Conservation (phyloP, 1,140 invertebrate genomes). For the Drosophila malerkotliana region DNA sequence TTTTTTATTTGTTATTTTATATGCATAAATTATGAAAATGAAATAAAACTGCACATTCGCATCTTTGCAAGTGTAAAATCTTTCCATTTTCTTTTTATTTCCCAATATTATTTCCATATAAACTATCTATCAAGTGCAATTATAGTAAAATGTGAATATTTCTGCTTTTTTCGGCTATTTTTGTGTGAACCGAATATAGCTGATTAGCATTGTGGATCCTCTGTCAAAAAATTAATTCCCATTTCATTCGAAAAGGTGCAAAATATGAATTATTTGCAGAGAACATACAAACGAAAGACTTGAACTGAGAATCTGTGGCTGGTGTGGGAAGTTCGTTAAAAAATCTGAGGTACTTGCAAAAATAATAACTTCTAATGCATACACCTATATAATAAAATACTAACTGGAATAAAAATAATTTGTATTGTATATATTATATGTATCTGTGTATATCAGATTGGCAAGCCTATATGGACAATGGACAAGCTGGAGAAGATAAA, state of each 20-base stretch:
- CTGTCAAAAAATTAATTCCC: slow-evolving; percentile 8
- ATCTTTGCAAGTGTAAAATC: slow-evolving; percentile 47
- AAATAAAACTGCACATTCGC: slow-evolving; percentile 58
- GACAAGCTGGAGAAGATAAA: slow-evolving; percentile 54
- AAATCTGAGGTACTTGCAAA: background rate
- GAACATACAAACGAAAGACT: slow-evolving; percentile 71
- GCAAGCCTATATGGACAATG: slow-evolving; percentile 32
- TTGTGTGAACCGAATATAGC: slow-evolving; percentile 19
- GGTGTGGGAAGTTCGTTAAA: slow-evolving; percentile 11
- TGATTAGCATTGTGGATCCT: slow-evolving; percentile 1
- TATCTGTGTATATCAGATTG: slow-evolving; percentile 52
- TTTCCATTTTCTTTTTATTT: slow-evolving; percentile 13
- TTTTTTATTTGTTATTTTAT: slow-evolving; percentile 76
- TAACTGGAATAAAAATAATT: slow-evolving; percentile 41
- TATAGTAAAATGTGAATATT: slow-evolving; percentile 71
- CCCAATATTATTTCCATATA: slow-evolving; percentile 9
- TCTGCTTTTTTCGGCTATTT: slow-evolving; percentile 68
- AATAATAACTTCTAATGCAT: slow-evolving; percentile 20
- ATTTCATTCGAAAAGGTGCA: slow-evolving; percentile 12
- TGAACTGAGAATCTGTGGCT: slow-evolving; percentile 38
- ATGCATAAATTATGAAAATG: slow-evolving; percentile 71
- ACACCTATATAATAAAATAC: slow-evolving; percentile 56
- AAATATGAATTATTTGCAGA: slow-evolving; percentile 26
- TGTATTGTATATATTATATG: slow-evolving; percentile 30
- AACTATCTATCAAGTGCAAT: slow-evolving; percentile 79